A percentile compares a stretch with the other conserved stretches of the same genome.
Evolutionary conservation across 2,113 vertebrate genomes (phyloP).

Genomic region (Petromus typicus): DNA sequence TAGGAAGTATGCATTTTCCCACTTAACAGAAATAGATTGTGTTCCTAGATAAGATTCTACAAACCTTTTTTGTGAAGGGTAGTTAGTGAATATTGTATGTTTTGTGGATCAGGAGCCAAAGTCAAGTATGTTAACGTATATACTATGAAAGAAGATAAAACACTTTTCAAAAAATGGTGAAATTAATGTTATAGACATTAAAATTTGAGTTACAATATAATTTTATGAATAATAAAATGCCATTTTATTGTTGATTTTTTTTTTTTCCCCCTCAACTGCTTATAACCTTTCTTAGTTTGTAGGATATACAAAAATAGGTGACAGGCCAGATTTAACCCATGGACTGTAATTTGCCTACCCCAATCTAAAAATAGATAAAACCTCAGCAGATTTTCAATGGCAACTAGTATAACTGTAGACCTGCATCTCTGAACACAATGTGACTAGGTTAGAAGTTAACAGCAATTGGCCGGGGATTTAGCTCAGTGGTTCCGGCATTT

Average conservation of each 20-base stretch:
- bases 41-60: neutral
- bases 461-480: too few species aligned
- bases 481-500: too few species aligned
- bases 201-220: neutral
- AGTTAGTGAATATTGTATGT: neutral
- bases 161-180: neutral
- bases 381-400: neutral
- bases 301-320: neutral
- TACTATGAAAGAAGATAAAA: neutral
- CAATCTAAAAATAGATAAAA: neutral
- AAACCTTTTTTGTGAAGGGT: neutral
- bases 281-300: neutral
- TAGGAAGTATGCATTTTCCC: neutral
- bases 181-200: neutral
- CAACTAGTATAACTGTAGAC: neutral
- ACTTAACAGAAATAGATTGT: neutral
- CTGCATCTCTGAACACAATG: neutral
- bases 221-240: neutral
- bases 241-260: neutral
- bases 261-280: neutral
- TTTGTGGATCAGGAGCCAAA: neutral
- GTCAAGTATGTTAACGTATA: neutral
- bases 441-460: neutral
- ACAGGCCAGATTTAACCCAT: neutral
- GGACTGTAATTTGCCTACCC: neutral